Evolutionary conservation across 1,140 invertebrate genomes (phyloP), one percentile per base, ranked within the genome.

Genomic region (Orussus abietinus): DNA sequence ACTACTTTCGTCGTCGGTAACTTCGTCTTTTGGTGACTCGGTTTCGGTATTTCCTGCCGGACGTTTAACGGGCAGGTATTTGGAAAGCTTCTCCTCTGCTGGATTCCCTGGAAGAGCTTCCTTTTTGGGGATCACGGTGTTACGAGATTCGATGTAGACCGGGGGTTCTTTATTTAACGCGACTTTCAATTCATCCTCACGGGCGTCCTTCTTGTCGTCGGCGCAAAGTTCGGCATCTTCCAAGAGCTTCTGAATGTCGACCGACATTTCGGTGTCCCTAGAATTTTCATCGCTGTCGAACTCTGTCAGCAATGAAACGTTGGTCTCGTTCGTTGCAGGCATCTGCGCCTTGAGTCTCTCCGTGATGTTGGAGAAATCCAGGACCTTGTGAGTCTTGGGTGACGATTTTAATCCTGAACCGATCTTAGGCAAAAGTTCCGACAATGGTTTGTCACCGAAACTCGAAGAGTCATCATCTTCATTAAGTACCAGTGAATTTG

Each of bases 241-340:
- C 0, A 63, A 46, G 3, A 56, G 33, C 9, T 67, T 61, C 11
- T 56, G 47, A 14, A 62, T 57, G 9, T 67, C 61, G 0, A 30
- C 49, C 1, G 57, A 66, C 37, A 63, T 57, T 18, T 56, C 53
- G 0, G 54, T 59, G 5, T 57, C 35, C 4, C 53, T 17, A 0
- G 52, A 62, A 47, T 60, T 56, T 17, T 68, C 64, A 18, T 62
- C 59, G n/a, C 53, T 61, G 5, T 64, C 55, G 7, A 63, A 62
- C 22, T 62, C 54, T 0, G 44, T 46, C 0, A 6, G 22, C 4
- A 47, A 37, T 0, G 38, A 48, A 14, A 47, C 38, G n/a, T 44
- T 47, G 4, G 20, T 32, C 4, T 50, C 17, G 22, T 9, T 49
- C 52, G 1, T 51, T 40, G 21, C 19, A 22, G 32, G 22, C 7